A percentile compares a stretch with the other conserved stretches of the same genome.
Conservation (phyloP, 2,797 vertebrate genomes). For the Sebastiscus tertius region DNA sequence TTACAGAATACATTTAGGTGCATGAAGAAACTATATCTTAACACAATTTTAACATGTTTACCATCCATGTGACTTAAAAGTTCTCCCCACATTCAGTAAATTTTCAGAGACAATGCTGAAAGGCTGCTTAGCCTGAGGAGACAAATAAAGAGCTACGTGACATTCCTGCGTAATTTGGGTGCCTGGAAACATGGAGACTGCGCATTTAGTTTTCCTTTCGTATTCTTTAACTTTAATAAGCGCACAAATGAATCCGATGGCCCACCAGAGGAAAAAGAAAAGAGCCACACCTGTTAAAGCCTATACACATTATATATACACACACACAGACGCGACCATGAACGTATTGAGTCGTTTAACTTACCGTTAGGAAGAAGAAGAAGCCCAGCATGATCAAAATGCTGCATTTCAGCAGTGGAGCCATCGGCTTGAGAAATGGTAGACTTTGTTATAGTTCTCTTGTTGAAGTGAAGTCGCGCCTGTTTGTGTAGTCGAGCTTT, state of each 20-base stretch:
- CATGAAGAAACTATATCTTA: too few relatives aligned
- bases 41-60: not conserved
- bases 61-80: not conserved
- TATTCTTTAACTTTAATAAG: not conserved
- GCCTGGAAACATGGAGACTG: not conserved
- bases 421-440: constrained; percentile 40
- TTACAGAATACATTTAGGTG: too few relatives aligned
- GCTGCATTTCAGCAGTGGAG: constrained; percentile 11
- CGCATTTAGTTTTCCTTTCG: not conserved
- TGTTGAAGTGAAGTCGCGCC: not conserved
- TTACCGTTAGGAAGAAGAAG: constrained; percentile 54
- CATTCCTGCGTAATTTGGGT: not conserved
- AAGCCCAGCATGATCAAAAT: constrained; percentile 29
- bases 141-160: not conserved
- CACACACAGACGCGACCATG: too few relatives aligned
- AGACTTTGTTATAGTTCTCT: not conserved
- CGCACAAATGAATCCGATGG: accelerated
- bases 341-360: not conserved
- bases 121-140: not conserved
- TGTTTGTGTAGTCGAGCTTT: not conserved
- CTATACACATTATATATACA: not conserved
- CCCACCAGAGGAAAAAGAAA: not conserved
- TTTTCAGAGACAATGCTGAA: too few relatives aligned
- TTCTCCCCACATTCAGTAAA: not conserved
- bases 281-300: constrained; percentile 58